Evolutionary conservation across 2,888 invertebrate genomes (phyloP).

Genomic region (Drosophila subquinaria): DNA sequence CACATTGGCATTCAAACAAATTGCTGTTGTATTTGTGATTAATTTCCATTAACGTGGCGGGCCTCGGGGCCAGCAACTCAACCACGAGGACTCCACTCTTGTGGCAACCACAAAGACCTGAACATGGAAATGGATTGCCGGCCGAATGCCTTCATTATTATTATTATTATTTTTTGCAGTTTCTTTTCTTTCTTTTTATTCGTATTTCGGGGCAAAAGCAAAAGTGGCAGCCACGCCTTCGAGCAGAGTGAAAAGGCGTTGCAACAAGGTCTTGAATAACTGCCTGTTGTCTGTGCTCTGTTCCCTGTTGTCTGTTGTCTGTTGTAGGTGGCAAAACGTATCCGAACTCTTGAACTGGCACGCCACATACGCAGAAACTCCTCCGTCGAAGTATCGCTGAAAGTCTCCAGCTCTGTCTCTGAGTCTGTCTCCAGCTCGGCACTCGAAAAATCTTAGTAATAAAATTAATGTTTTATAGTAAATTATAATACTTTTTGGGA

Average conservation of each 20-base stretch:
- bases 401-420: neutral
- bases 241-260: slow-evolving; percentile 37
- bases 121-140: slow-evolving; percentile 79
- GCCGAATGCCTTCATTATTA: slow-evolving; percentile 84
- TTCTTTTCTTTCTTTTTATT: neutral
- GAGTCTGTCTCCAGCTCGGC: too few species aligned
- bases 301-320: neutral
- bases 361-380: slow-evolving; percentile 54
- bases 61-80: slow-evolving; percentile 36
- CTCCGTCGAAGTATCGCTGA: neutral
- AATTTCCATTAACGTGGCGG: slow-evolving; percentile 63
- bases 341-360: slow-evolving; percentile 72
- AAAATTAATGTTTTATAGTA: too few species aligned
- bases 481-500: too few species aligned
- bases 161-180: slow-evolving; percentile 49
- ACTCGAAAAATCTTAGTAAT: neutral
- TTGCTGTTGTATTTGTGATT: slow-evolving; percentile 64
- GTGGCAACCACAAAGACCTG: slow-evolving; percentile 34
- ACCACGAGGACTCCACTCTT: slow-evolving; percentile 42
- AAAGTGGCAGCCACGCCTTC: slow-evolving; percentile 46
- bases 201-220: slow-evolving; percentile 36
- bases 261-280: slow-evolving; percentile 25
- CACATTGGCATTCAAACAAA: slow-evolving; percentile 50
- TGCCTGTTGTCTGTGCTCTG: slow-evolving; percentile 4
- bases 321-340: slow-evolving; percentile 65